These are phyloP conservation scores for Euzophera pinguis DNA, from an alignment of 2,888 invertebrate species.

Conservation along the genomic window DNA sequence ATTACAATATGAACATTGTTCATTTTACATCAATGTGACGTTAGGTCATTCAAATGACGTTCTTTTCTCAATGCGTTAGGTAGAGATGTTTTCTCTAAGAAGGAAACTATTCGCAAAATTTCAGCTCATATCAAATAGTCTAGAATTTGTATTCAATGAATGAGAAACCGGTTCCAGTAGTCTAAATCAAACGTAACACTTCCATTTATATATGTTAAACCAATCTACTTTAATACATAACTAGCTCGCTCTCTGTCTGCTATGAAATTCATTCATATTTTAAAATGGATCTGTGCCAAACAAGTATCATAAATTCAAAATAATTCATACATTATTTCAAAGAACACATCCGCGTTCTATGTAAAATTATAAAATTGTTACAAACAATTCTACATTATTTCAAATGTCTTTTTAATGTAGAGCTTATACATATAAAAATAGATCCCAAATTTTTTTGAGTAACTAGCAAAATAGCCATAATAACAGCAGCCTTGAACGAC, in stretches of 20 bases:
- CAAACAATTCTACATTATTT: no score
- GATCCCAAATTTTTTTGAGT: conserved; percentile 48
- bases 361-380: neutral
- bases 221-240: neutral
- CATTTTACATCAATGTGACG: no score
- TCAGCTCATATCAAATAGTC: no score
- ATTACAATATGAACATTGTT: no score
- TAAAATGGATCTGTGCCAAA: conserved; percentile 14
- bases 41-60: no score
- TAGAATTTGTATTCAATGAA: no score
- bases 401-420: no score
- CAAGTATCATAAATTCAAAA: neutral
- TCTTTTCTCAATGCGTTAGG: no score
- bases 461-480: conserved; percentile 46
- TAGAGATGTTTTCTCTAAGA: no score
- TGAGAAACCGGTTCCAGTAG: no score
- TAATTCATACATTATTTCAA: neutral
- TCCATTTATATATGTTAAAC: neutral
- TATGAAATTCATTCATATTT: conserved; percentile 10
- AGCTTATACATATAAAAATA: conserved; percentile 58
- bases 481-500: conserved; percentile 59
- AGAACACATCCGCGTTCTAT: neutral
- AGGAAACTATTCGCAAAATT: no score
- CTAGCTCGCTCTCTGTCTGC: neutral
- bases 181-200: neutral